Conservation (phyloP, 2,888 invertebrate genomes). For the Standfussiana lucernea region DNA sequence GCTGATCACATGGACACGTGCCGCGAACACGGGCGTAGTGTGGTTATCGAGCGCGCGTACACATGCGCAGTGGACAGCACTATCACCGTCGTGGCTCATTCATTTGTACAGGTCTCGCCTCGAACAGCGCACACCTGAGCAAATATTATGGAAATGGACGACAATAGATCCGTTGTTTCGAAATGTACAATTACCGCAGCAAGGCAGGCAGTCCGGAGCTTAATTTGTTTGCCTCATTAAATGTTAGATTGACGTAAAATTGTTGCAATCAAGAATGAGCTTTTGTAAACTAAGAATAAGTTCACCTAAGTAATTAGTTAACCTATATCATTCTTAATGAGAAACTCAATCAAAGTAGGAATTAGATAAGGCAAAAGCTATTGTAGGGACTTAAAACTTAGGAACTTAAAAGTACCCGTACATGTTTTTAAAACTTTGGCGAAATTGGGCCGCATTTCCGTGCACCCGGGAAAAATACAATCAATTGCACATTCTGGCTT, state of each 20-base stretch:
- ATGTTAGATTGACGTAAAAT: constrained; percentile 39
- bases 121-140: constrained; percentile 85
- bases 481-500: too few species aligned
- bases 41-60: constrained; percentile 88
- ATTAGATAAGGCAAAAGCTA: neutral
- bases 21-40: constrained; percentile 83
- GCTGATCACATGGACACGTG: constrained; percentile 83
- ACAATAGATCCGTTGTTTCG: constrained; percentile 84
- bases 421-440: constrained; percentile 5
- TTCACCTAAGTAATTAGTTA: constrained; percentile 1
- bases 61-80: constrained; percentile 84
- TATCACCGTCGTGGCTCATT: constrained; percentile 81
- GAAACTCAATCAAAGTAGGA: neutral
- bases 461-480: neutral
- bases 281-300: constrained; percentile 1
- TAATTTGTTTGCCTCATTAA: constrained; percentile 55
- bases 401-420: neutral
- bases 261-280: constrained; percentile 25
- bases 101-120: constrained; percentile 80
- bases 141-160: constrained; percentile 85
- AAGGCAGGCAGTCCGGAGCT: constrained; percentile 54
- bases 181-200: constrained; percentile 77
- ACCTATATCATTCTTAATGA: constrained; percentile 1
- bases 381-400: neutral
- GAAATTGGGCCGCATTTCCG: neutral